Evolutionary conservation across 92 coral and sea anemone species (phyloP).

Genomic region (Epizoanthus rinbou): DNA sequence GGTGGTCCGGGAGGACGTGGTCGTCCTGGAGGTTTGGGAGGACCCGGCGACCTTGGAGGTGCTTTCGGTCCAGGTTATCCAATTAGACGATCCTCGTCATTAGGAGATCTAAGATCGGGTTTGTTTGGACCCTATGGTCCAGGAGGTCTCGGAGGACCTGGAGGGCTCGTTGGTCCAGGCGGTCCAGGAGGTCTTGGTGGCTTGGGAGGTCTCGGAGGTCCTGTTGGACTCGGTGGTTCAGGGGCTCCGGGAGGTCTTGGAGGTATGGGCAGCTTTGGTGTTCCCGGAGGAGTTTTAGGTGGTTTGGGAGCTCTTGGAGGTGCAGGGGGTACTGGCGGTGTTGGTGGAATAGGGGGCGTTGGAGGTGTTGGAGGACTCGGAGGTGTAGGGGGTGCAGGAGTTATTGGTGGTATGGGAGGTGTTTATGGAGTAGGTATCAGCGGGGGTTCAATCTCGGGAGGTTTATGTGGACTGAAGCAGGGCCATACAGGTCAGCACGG

Average conservation of each 20-base stretch:
- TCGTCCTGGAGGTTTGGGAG: conserved; percentile 9
- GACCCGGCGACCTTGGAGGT: conserved; percentile 9
- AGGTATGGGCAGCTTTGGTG: not conserved
- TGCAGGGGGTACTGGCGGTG: not conserved
- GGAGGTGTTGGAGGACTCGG: not conserved
- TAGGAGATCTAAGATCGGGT: conserved; percentile 10
- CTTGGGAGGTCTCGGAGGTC: not conserved
- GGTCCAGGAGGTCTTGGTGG: not conserved
- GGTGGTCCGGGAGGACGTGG: conserved; percentile 11
- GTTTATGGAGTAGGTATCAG: conserved; percentile 13
- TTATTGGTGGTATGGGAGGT: not conserved
- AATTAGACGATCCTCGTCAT: conserved; percentile 9
- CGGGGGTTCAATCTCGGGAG: not conserved
- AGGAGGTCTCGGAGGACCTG: not conserved
- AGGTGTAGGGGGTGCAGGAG: not conserved
- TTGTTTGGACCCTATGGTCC: not conserved
- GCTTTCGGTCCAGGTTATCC: conserved; percentile 7
- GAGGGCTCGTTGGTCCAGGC: not conserved
- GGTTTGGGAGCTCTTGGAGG: not conserved
- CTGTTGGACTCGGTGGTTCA: not conserved
- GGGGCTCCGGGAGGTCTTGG: not conserved
- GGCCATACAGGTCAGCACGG: conserved; percentile 19
- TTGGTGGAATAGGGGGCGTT: not conserved
- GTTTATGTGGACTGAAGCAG: conserved; percentile 2
- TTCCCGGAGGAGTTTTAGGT: not conserved